These are phyloP conservation scores for Paratilapia polleni DNA, from an alignment of 2,113 vertebrate genomes.

Conservation along the genomic window DNA sequence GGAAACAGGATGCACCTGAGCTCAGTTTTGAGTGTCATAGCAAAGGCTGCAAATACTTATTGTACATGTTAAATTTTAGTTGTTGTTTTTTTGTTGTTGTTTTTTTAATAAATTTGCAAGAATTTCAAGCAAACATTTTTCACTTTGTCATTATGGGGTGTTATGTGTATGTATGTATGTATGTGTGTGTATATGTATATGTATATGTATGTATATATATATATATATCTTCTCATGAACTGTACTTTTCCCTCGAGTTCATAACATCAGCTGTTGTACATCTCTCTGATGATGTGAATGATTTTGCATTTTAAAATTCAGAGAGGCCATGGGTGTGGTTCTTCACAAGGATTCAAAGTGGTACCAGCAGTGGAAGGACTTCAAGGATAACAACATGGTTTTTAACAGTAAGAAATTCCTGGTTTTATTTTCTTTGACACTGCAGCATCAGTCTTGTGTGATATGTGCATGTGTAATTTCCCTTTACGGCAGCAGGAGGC, in stretches of 20 bases:
- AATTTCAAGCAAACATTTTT: too few species aligned
- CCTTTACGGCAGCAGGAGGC: constrained; percentile 63
- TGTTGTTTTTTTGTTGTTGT: too few species aligned
- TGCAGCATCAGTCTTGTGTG: neutral
- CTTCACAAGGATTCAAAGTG: constrained; percentile 97
- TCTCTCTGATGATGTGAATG: neutral
- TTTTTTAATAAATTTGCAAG: too few species aligned
- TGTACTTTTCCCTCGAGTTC: neutral
- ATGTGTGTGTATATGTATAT: neutral
- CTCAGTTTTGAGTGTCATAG: too few species aligned
- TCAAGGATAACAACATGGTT: constrained; percentile 95
- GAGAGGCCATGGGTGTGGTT: constrained; percentile 91
- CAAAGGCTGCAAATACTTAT: too few species aligned
- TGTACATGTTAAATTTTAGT: too few species aligned
- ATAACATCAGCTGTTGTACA: neutral
- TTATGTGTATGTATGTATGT: too few species aligned
- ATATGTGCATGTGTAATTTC: neutral
- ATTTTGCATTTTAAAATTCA: constrained; percentile 59
- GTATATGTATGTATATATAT: too few species aligned
- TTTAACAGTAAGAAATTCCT: constrained; percentile 88
- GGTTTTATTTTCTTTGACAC: neutral
- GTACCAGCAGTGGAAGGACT: constrained; percentile 98
- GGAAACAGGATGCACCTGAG: too few species aligned
- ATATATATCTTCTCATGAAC: neutral
- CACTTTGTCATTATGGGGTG: too few species aligned